Base-by-base conservation (phyloP, 2,888 invertebrate genomes). In the Pelosia muscerda region DNA sequence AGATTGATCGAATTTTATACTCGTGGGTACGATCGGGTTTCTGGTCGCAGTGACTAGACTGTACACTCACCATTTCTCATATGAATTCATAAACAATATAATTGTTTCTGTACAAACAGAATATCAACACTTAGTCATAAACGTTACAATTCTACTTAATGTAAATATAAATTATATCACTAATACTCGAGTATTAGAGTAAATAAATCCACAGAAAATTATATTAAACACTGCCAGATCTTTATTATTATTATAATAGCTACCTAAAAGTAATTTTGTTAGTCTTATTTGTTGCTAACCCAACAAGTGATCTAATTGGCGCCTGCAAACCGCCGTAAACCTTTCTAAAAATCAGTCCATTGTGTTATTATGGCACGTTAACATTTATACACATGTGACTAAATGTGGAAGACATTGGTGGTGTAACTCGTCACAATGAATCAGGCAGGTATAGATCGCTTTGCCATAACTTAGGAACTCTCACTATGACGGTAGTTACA, bases 171-270 rank as follows among this genome's bases (percentile, higher is more conserved):
- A 92, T 92, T 90, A 91, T 90, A 90, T 88, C 78, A 87, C 95
- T 94, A 95, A 95, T 95, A 95, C 94, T 94, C 94, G 94, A 94
- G 94, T 94, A 95, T 94, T 94, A 94, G 93, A 95, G 89, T 87
- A 85, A 91, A 89, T 91, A 91, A 92, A 93, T 92, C 84, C 93
- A 93, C 90, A 91, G 90, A 93, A 94, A 92, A 91, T 90, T 91
- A 88, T 90, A 90, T 90, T 88, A 91, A 91, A 93, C 92, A 90
- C 92, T 88, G 89, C 89, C 86, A 85, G 91, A 91, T 89, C 85
- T 86, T 90, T 89, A 90, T 81, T 84, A 86, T 90, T 89, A 90
- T 81, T 84, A 89, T 83, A 86, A 84, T 90, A 88, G 90, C 88
- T 81, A 90, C 89, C 89, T 92, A 89, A 84, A 89, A 91, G 90